phyloP scores from a whole-genome alignment of 2,113 vertebrate genomes.

The Acinonyx jubatus region DNA sequence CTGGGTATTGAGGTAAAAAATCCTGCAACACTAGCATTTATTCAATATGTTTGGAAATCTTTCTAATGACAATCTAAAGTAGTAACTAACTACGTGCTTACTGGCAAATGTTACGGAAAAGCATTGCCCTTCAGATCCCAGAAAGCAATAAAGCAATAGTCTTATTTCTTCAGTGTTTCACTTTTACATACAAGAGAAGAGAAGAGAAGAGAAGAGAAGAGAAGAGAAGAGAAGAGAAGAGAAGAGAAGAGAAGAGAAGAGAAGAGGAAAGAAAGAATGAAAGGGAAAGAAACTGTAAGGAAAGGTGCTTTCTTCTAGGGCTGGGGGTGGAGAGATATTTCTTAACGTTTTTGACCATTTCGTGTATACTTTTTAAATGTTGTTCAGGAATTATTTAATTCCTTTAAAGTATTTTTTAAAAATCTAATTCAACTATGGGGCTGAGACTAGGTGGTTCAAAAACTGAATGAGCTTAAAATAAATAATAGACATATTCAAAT shows the following conservation, averaged over 20 bases:
- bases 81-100: background rate
- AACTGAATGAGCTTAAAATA: background rate
- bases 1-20: too few species aligned
- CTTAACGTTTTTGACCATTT: background rate
- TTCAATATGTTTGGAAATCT: background rate
- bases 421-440: background rate
- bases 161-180: background rate
- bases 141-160: background rate
- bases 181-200: background rate
- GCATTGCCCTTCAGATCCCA: background rate
- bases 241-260: background rate
- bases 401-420: background rate
- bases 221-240: fast-evolving
- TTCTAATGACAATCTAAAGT: background rate
- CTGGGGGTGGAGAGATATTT: background rate
- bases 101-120: background rate
- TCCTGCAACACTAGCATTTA: background rate
- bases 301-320: background rate
- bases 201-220: background rate
- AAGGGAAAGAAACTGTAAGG: background rate
- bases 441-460: background rate
- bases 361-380: background rate
- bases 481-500: background rate
- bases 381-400: background rate
- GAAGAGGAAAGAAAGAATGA: background rate